Conservation (phyloP, 2,888 invertebrate species). For the Penaeus monodon region DNA sequence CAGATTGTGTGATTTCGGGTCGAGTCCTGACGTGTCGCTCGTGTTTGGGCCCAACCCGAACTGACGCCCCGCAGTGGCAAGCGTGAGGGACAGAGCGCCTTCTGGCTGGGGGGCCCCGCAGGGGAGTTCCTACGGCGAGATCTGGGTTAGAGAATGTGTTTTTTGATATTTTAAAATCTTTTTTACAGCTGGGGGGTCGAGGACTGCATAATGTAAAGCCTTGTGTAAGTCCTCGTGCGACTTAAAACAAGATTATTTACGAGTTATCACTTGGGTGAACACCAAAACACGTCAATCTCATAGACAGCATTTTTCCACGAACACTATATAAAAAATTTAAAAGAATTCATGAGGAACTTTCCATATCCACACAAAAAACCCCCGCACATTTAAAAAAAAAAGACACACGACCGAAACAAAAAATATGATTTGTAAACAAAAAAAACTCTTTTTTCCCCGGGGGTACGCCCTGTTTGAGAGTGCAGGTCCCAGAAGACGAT, state of each 20-base stretch:
- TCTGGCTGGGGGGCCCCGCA: slow-evolving; percentile 56
- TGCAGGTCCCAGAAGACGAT: slow-evolving; percentile 69
- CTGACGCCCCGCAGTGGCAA: slow-evolving; percentile 52
- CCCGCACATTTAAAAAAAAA: not conserved
- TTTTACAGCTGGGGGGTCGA: not conserved
- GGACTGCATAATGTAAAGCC: too few relatives aligned
- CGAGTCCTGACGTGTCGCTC: slow-evolving; percentile 42
- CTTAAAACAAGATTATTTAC: too few relatives aligned
- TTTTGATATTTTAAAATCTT: not conserved
- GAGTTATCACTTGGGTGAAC: too few relatives aligned
- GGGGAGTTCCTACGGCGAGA: slow-evolving; percentile 57
- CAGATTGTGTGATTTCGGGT: slow-evolving; percentile 61
- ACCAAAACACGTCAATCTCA: too few relatives aligned
- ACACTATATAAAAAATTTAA: too few relatives aligned
- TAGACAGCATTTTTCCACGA: too few relatives aligned
- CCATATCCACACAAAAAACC: too few relatives aligned
- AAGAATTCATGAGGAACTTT: too few relatives aligned
- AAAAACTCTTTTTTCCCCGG: slow-evolving; percentile 66
- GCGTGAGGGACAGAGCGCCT: slow-evolving; percentile 49
- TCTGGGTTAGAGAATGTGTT: slow-evolving; percentile 34
- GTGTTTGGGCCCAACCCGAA: slow-evolving; percentile 58
- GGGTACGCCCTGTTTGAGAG: slow-evolving; percentile 74
- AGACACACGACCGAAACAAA: too few relatives aligned
- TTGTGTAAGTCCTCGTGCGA: too few relatives aligned
- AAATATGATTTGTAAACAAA: too few relatives aligned